A percentile compares a stretch with the other conserved stretches of the same genome.
phyloP scores from a whole-genome alignment of 2,888 invertebrate species.

The Hirtodrosophila duncani region DNA sequence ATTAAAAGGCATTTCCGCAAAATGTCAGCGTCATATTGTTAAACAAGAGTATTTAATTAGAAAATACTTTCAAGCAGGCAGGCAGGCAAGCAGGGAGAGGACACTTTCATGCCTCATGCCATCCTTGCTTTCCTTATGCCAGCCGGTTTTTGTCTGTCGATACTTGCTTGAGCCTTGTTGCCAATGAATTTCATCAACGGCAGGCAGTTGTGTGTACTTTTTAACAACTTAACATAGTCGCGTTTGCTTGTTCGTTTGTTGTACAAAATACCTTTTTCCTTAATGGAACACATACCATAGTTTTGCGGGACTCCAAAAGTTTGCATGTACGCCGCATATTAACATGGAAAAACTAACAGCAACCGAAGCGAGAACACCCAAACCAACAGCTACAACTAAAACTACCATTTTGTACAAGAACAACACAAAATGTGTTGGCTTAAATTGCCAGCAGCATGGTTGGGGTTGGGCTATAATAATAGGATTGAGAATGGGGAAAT shows the following conservation, averaged over 20 bases:
- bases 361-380: no score
- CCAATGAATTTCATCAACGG: slow-evolving; percentile 58
- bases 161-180: slow-evolving; percentile 23
- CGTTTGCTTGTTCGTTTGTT: slow-evolving; percentile 19
- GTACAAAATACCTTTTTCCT: slow-evolving; percentile 68
- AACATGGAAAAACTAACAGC: slow-evolving; percentile 61
- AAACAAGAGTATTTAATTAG: slow-evolving; percentile 75
- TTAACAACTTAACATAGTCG: slow-evolving; percentile 65
- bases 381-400: slow-evolving; percentile 15
- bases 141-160: slow-evolving; percentile 25
- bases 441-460: slow-evolving; percentile 54
- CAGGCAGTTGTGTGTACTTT: slow-evolving; percentile 47
- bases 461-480: no score
- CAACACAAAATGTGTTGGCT: slow-evolving; percentile 52
- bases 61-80: slow-evolving; percentile 58
- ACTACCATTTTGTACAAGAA: background rate
- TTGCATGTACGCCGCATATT: slow-evolving; percentile 68
- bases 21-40: slow-evolving; percentile 74
- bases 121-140: background rate
- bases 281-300: slow-evolving; percentile 33
- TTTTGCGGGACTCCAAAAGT: slow-evolving; percentile 40
- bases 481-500: no score
- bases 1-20: slow-evolving; percentile 75
- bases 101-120: background rate
- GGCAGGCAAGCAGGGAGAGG: slow-evolving; percentile 4